Percentiles rank a stretch among this genome's conserved stretches.
These are phyloP conservation scores for Pitta sordida DNA, from an alignment of 2,113 vertebrate genomes.

Conservation along the genomic window DNA sequence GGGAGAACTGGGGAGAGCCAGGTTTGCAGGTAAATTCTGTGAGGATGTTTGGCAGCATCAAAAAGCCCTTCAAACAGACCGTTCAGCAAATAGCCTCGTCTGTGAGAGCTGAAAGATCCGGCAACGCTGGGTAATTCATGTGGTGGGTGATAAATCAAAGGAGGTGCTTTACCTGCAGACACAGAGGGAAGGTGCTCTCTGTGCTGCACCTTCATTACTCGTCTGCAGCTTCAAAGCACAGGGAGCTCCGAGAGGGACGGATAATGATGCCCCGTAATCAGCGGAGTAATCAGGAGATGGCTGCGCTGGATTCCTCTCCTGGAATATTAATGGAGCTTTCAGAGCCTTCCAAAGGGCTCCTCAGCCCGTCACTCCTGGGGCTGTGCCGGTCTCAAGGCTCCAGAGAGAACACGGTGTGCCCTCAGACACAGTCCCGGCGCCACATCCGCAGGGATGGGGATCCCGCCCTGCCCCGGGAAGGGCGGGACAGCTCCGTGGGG, in stretches of 20 bases:
- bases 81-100: slow-evolving; percentile 15
- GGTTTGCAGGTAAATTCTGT: background rate
- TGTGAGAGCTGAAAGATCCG: background rate
- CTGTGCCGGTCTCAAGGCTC: no score
- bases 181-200: background rate
- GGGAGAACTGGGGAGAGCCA: background rate
- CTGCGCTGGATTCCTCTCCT: background rate
- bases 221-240: slow-evolving; percentile 21
- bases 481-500: no score
- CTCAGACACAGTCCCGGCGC: no score
- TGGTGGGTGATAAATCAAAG: slow-evolving; percentile 41
- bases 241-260: background rate
- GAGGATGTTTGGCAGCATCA: background rate
- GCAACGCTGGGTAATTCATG: background rate
- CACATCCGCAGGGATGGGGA: no score
- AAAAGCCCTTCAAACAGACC: background rate
- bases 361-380: background rate
- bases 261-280: slow-evolving; percentile 24
- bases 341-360: background rate
- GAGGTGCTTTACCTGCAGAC: background rate
- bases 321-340: slow-evolving; percentile 17
- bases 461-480: no score
- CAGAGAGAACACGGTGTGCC: no score
- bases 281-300: slow-evolving; percentile 4
- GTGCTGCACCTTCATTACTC: slow-evolving; percentile 35